Base-by-base conservation (phyloP, 2,888 invertebrate genomes). In the Philereme transversata region DNA sequence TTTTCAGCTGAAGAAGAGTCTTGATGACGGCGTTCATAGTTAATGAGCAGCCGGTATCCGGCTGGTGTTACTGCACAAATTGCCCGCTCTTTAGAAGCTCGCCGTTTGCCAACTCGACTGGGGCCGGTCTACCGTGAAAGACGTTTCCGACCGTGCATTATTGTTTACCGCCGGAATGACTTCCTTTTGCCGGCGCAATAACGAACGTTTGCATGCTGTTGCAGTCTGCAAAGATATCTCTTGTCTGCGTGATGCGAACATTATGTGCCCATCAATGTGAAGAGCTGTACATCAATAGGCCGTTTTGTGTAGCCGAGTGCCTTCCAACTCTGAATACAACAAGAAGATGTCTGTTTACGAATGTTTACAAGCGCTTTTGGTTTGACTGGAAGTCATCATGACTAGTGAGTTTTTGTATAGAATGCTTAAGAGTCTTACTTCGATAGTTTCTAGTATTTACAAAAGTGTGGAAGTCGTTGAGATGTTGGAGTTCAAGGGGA, bases 1-100 rank as follows among this genome's bases (percentile, higher is more conserved):
- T 91, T 90, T 90, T 87, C 86, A 80, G 67, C 81, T 84, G 84
- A 88, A 88, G 88, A 90, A 86, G 87, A 84, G 81, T 83, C 88
- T 88, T 91, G 90, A 91, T 90, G 91, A 91, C 86, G 82, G 75
- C 85, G 86, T 90, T 90, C 90, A 92, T 92, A 91, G 86, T 92
- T 91, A 90, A 92, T 91, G 91, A 91, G 90, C 86, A 86, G 80
- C 82, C 79, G 84, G 88, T 88, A 88, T 89, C 89, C 89, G 87
- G 79, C 71, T 85, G 82, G 87, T 86, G 88, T 83, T 86, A 81
- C 83, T 73, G 77, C 76, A 80, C 79, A 90, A 90, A 91, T 90
- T 90, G 86, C 90, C 88, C 82, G 81, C 84, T 85, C 83, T 90
- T 83, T 82, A 82, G 70, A 83, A 72, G 74, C 76, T 78, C 68